phyloP scores from a whole-genome alignment of 2,888 invertebrate genomes.

The Pachydiplax longipennis region DNA sequence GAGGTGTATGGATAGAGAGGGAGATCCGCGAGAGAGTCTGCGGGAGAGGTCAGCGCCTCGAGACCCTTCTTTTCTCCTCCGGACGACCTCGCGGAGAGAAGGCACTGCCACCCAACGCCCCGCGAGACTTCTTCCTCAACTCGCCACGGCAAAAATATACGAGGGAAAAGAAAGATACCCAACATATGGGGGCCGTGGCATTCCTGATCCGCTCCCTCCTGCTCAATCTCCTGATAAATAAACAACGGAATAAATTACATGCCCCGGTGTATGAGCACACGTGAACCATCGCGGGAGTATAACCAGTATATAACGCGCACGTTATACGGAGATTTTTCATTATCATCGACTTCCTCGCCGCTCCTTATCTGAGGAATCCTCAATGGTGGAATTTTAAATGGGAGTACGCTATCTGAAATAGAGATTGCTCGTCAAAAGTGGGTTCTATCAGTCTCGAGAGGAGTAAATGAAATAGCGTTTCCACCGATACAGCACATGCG shows the following conservation, averaged over 20 bases:
- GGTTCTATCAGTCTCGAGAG: no score
- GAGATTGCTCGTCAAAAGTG: no score
- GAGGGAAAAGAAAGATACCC: background rate
- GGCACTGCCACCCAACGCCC: background rate
- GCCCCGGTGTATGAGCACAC: no score
- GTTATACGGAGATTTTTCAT: background rate
- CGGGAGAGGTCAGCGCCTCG: conserved; percentile 21
- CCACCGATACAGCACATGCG: no score
- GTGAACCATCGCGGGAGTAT: no score
- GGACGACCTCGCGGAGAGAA: conserved; percentile 8
- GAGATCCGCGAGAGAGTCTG: background rate
- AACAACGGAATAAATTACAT: background rate
- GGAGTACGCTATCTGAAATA: no score
- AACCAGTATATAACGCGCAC: no score
- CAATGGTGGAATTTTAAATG: background rate
- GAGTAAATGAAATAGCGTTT: no score
- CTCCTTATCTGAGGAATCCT: background rate
- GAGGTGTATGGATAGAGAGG: background rate
- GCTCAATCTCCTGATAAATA: background rate
- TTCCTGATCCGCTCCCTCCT: background rate
- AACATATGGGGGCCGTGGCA: background rate
- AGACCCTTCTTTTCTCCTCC: conserved; percentile 28
- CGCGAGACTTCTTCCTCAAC: background rate
- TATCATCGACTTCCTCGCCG: background rate
- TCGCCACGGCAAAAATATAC: background rate